phyloP scores from a whole-genome alignment of 2,797 vertebrate species.

The Ammospiza maritima region DNA sequence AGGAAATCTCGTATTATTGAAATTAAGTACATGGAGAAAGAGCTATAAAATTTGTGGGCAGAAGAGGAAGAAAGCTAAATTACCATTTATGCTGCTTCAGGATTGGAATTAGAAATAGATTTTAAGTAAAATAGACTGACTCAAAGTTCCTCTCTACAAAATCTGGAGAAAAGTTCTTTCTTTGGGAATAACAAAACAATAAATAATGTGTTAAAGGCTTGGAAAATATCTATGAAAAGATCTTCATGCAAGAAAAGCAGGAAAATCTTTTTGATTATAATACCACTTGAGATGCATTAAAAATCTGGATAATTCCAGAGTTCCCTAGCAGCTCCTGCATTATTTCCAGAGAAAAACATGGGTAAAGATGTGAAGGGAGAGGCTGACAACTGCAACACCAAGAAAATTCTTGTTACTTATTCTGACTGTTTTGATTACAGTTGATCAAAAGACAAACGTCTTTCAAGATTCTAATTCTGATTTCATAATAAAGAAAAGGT shows the following conservation, averaged over 20 bases:
- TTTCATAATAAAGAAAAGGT: not conserved
- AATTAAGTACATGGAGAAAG: not conserved
- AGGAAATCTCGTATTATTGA: not conserved
- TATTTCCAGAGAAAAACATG: not conserved
- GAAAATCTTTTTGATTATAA: not conserved
- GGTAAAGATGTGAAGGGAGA: not conserved
- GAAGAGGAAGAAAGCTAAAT: not conserved
- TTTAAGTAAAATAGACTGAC: not conserved
- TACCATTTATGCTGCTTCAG: not conserved
- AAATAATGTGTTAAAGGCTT: not conserved
- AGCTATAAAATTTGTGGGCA: not conserved
- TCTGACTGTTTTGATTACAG: not conserved
- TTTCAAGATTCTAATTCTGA: not conserved
- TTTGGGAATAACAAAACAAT: not conserved
- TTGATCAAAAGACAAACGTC: not conserved
- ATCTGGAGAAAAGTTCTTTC: not conserved
- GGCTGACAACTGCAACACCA: not conserved
- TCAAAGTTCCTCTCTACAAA: not conserved
- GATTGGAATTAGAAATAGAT: not conserved
- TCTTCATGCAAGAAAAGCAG: not conserved
- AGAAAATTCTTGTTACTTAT: not conserved
- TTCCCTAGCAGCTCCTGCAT: not conserved
- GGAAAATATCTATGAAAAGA: not conserved
- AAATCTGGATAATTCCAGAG: not conserved
- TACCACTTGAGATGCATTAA: not conserved